Evolutionary conservation across 1,140 invertebrate species (phyloP), one percentile per base, ranked within the genome.

Genomic region (Antheraea mylitta): DNA sequence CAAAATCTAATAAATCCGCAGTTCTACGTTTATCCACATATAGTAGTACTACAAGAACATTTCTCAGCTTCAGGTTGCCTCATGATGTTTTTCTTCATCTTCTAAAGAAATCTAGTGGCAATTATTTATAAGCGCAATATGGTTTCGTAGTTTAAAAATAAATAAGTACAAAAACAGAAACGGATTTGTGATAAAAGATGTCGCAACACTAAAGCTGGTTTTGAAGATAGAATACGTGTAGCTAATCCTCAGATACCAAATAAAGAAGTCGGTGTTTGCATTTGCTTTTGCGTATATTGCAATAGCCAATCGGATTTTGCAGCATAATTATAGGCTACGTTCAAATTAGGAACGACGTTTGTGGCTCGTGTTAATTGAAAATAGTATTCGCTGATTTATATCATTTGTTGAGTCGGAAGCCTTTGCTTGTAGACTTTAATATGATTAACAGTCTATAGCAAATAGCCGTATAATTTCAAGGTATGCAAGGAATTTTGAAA

Each of bases 41-140:
- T 30, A 30, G 22, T 30, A 30, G 22, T 30, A 30, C 22, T 30
- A 30, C 22, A 30, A 30, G 22, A 30, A 30, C 1, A 30, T 30
- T 30, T 30, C 22, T 30, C 22, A 30, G 22, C 1, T 4, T 30
- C 22, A 30, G 22, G 22, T 30, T 30, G 1, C 4, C 22, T 30
- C 22, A 30, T 4, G 22, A 42, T 42, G 7, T 42, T 42, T 42
- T 42, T 7, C 38, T 2, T 30, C 22, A 30, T 4, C 22, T 2
- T 30, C 22, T 30, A 30, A 30, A 30, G 4, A 30, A 30, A 30
- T 91, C 87, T 85, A 81, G 73, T 72, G 69, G 78, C 77, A 86
- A 91, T 89, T 88, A 91, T 89, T 91, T 88, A 91, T 85, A 81
- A 78, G 80, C 83, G 87, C 87, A 88, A 87, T 91, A 89, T 89